phyloP scores from a whole-genome alignment of 2,797 vertebrate genomes.

The Zenarchopterus dispar region DNA sequence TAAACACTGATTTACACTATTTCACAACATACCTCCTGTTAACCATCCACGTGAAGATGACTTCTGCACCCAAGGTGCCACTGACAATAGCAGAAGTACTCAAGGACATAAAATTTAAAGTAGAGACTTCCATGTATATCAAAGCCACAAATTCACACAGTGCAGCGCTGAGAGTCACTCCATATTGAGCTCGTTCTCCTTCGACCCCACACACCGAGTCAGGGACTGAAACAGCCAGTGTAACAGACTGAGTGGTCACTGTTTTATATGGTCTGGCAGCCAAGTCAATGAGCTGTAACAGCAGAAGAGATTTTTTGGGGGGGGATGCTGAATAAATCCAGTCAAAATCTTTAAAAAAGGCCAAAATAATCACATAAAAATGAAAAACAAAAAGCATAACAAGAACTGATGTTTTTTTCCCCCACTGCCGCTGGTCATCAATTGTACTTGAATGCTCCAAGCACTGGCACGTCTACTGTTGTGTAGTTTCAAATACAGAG shows the following conservation, averaged over 20 bases:
- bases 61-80: too few relatives aligned
- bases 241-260: constrained; percentile 60
- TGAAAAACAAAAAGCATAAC: constrained; percentile 10
- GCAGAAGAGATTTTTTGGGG: constrained; percentile 38
- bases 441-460: constrained; percentile 23
- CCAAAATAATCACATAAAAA: too few relatives aligned
- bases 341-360: constrained; percentile 3
- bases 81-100: too few relatives aligned
- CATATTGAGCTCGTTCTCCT: neutral
- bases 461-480: constrained; percentile 31
- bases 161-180: constrained; percentile 24
- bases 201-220: constrained; percentile 22
- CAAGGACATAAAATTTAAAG: neutral
- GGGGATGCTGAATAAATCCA: neutral
- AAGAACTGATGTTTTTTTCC: constrained; percentile 7
- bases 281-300: constrained; percentile 50
- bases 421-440: constrained; percentile 3
- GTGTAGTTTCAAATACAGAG: constrained; percentile 26
- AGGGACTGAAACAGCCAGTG: constrained; percentile 37
- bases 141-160: constrained; percentile 10
- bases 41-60: too few relatives aligned
- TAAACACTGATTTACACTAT: too few relatives aligned
- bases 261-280: constrained; percentile 58
- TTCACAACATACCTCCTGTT: too few relatives aligned
- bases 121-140: neutral